Percentiles rank a stretch among this genome's conserved stretches.
phyloP scores from a whole-genome alignment of 2,888 invertebrate genomes.

The Physocephala rufipes region DNA sequence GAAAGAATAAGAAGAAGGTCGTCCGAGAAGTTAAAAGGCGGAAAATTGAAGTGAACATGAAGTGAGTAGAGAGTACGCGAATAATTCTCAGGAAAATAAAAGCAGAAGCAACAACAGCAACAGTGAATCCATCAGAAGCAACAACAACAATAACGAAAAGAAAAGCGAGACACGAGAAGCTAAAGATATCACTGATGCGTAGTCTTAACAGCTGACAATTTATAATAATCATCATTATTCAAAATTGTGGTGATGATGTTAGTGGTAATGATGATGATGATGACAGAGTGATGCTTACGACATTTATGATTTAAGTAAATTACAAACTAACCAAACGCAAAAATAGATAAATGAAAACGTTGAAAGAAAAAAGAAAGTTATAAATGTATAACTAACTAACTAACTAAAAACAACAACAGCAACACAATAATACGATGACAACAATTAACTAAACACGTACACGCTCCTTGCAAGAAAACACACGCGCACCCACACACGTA shows the following conservation, averaged over 20 bases:
- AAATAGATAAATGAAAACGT: neutral
- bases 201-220: neutral
- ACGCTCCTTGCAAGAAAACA: too few relatives aligned
- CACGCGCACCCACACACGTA: neutral
- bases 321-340: neutral
- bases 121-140: constrained; percentile 11
- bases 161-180: constrained; percentile 10
- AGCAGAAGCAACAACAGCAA: constrained; percentile 33
- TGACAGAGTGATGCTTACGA: too few relatives aligned
- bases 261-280: too few relatives aligned
- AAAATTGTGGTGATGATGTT: too few relatives aligned
- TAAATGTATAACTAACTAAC: neutral
- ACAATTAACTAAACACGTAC: neutral
- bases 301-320: neutral
- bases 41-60: neutral
- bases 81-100: constrained; percentile 15
- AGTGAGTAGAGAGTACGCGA: neutral
- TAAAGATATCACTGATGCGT: neutral
- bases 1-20: neutral
- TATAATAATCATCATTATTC: too few relatives aligned
- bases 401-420: neutral
- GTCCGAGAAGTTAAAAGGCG: too few relatives aligned
- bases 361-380: neutral
- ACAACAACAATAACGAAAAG: constrained; percentile 6
- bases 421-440: neutral